Conservation (phyloP, 2,797 vertebrate species). For the Tenualosa ilisha region DNA sequence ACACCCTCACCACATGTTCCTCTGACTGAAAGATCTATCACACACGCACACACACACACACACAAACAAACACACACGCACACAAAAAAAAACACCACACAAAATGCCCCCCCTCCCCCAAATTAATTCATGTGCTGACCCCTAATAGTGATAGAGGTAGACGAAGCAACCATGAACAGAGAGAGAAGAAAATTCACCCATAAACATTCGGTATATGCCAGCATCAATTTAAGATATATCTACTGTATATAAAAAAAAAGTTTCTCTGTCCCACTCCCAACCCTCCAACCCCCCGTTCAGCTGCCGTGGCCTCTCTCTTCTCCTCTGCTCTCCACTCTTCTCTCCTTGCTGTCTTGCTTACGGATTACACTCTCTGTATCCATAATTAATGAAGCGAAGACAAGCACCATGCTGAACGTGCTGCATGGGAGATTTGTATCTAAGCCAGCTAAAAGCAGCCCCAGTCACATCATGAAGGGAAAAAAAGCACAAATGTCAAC, state of each 20-base stretch:
- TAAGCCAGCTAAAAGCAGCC: slow-evolving; percentile 99
- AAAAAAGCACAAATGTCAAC: slow-evolving; percentile 99
- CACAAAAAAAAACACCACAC: slow-evolving; percentile 54
- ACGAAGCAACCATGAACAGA: slow-evolving; percentile 42
- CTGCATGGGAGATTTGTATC: slow-evolving; percentile 98
- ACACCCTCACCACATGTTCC: neutral
- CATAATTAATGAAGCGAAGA: slow-evolving; percentile 99
- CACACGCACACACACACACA: neutral
- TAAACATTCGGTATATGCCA: slow-evolving; percentile 68
- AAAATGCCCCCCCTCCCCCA: slow-evolving; percentile 23
- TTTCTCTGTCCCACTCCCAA: slow-evolving; percentile 53
- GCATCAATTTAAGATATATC: slow-evolving; percentile 61
- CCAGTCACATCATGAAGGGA: slow-evolving; percentile 98
- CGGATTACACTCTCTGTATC: slow-evolving; percentile 99
- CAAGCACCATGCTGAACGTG: slow-evolving; percentile 99
- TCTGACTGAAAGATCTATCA: neutral
- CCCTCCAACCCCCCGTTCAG: neutral
- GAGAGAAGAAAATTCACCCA: slow-evolving; percentile 52
- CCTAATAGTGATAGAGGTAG: neutral
- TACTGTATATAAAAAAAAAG: too few species aligned
- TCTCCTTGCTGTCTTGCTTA: slow-evolving; percentile 65
- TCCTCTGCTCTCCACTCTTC: slow-evolving; percentile 49
- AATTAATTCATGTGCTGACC: neutral
- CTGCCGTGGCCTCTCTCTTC: neutral
- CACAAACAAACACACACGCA: slow-evolving; percentile 40